Conservation (phyloP, 2,113 vertebrate species). For the Spheniscus mendiculus region DNA sequence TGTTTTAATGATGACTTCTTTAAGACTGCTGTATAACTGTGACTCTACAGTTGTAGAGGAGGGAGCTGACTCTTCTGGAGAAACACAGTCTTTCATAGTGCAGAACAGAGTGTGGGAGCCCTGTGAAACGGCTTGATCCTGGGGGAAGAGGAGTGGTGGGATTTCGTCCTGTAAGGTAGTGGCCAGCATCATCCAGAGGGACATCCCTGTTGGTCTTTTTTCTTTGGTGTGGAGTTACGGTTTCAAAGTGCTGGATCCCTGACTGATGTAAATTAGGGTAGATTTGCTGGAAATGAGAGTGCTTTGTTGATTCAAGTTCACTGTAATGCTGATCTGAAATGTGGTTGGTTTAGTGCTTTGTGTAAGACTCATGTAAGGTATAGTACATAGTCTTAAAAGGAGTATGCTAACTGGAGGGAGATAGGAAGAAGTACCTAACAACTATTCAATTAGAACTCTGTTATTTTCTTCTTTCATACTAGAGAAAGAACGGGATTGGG, state of each 20-base stretch:
- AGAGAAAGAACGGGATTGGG: neutral
- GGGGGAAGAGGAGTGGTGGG: neutral
- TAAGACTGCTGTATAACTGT: neutral
- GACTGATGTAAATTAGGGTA: neutral
- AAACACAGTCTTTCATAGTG: neutral
- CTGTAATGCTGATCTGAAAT: neutral
- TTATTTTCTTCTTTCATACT: neutral
- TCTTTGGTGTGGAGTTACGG: neutral
- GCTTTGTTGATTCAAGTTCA: neutral
- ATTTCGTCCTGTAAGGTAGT: neutral
- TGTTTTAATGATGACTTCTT: neutral
- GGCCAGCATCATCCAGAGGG: neutral
- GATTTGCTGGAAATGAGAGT: neutral
- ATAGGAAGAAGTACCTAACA: neutral
- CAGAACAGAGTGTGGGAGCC: neutral
- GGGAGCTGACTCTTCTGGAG: neutral
- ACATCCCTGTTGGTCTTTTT: neutral
- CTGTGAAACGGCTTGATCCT: neutral
- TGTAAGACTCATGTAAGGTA: neutral
- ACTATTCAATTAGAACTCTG: neutral
- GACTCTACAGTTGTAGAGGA: neutral
- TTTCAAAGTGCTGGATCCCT: neutral
- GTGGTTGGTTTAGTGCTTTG: neutral
- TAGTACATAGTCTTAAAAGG: neutral
- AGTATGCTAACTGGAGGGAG: neutral